These are phyloP conservation scores for Anoplopoma fimbria DNA, from an alignment of 2,113 vertebrate species.

Conservation along the genomic window DNA sequence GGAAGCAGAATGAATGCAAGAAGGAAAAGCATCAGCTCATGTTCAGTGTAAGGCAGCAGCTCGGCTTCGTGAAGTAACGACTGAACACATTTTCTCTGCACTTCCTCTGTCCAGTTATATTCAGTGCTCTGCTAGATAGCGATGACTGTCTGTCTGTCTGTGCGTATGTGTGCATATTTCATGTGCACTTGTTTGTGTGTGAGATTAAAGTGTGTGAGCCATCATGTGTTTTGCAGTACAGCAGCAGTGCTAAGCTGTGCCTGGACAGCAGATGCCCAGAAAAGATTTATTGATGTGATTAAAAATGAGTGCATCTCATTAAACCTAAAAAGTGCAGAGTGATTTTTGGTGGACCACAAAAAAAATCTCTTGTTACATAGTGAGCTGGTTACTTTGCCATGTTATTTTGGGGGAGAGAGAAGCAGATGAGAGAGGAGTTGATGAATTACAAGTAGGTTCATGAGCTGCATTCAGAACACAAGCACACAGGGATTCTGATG, in stretches of 20 bases:
- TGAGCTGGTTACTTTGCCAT: neutral
- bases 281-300: constrained; percentile 60
- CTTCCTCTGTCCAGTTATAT: constrained; percentile 19
- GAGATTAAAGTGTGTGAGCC: constrained; percentile 12
- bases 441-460: neutral
- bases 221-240: constrained; percentile 26
- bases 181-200: constrained; percentile 5
- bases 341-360: constrained; percentile 23
- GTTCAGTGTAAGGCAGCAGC: constrained; percentile 12
- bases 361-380: neutral
- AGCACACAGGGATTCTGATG: neutral
- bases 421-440: neutral
- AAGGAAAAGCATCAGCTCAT: constrained; percentile 22
- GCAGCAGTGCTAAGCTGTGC: constrained; percentile 54
- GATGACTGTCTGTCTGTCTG: constrained; percentile 4
- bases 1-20: neutral
- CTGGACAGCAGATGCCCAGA: constrained; percentile 65
- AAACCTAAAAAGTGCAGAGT: constrained; percentile 40
- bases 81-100: constrained; percentile 27
- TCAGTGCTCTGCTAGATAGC: constrained; percentile 8
- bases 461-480: constrained; percentile 3
- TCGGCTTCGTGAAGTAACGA: neutral
- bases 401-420: neutral
- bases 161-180: constrained; percentile 43
- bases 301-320: constrained; percentile 59